A percentile compares a stretch with the other conserved stretches of the same genome.
Conservation (phyloP, 2,888 invertebrate species). For the Volucella inflata region DNA sequence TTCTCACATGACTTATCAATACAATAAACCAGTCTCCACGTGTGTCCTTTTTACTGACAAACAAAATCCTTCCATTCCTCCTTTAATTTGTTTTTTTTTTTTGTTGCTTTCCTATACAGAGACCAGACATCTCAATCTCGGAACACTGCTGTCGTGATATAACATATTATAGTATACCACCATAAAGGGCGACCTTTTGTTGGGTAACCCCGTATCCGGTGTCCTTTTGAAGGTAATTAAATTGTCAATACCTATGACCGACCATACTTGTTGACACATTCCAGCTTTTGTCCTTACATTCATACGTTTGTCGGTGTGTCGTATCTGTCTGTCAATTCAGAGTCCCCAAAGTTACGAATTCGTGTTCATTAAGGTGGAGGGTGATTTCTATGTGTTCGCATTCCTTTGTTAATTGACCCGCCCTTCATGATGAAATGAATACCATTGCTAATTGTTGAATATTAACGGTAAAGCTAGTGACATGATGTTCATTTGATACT, state of each 20-base stretch:
- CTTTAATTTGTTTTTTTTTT: constrained; percentile 1
- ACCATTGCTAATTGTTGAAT: constrained; percentile 70
- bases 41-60: constrained; percentile 50
- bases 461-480: constrained; percentile 55
- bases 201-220: constrained; percentile 13
- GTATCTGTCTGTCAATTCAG: neutral
- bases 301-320: neutral
- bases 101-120: too few relatives aligned
- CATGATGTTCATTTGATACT: constrained; percentile 32
- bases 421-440: constrained; percentile 68
- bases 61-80: constrained; percentile 26
- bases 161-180: constrained; percentile 10
- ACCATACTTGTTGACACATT: constrained; percentile 70
- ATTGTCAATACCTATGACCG: constrained; percentile 59
- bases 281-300: constrained; percentile 38
- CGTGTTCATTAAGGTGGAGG: constrained; percentile 15
- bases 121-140: constrained; percentile 57
- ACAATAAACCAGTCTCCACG: constrained; percentile 40
- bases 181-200: constrained; percentile 22
- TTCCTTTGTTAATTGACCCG: constrained; percentile 74
- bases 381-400: constrained; percentile 58
- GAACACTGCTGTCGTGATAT: constrained; percentile 43
- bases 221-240: constrained; percentile 71
- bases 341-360: neutral
- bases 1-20: constrained; percentile 53